phyloP scores from a whole-genome alignment of 2,797 vertebrate species.

The Cyclura pinguis region DNA sequence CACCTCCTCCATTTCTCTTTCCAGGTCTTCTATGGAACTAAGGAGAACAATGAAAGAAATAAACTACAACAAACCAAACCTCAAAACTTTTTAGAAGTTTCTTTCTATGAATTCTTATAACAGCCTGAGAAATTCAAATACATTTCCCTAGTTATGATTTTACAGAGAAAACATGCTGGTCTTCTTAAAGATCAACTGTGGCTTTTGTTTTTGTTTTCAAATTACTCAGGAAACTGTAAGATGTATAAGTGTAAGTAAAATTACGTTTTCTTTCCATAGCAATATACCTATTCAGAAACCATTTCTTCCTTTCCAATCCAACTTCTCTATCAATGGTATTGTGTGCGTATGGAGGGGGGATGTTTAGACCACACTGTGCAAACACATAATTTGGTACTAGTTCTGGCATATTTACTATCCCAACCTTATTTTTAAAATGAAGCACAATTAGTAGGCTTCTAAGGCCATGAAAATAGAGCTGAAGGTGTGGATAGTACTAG shows the following conservation, averaged over 20 bases:
- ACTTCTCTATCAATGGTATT: neutral
- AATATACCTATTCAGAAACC: neutral
- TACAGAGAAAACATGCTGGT: neutral
- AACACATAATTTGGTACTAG: neutral
- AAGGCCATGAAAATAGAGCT: neutral
- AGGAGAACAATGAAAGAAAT: conserved; percentile 25
- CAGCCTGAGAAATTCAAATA: neutral
- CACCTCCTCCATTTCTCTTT: conserved; percentile 59
- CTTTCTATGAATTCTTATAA: neutral
- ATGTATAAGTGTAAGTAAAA: neutral
- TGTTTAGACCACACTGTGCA: neutral
- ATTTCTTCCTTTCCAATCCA: neutral
- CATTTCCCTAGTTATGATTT: neutral
- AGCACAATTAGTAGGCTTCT: neutral
- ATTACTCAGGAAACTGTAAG: neutral
- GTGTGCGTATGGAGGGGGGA: neutral
- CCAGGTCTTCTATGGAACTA: conserved; percentile 57
- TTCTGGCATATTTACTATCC: neutral
- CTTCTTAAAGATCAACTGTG: neutral
- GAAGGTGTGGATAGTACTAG: neutral
- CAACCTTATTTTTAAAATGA: neutral
- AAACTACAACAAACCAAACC: neutral
- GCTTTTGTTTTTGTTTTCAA: neutral
- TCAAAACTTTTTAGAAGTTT: neutral
- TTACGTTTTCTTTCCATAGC: neutral